Evolutionary conservation across 2,888 invertebrate genomes (phyloP), one percentile per base, ranked within the genome.

Genomic region (Tribolium freemani): DNA sequence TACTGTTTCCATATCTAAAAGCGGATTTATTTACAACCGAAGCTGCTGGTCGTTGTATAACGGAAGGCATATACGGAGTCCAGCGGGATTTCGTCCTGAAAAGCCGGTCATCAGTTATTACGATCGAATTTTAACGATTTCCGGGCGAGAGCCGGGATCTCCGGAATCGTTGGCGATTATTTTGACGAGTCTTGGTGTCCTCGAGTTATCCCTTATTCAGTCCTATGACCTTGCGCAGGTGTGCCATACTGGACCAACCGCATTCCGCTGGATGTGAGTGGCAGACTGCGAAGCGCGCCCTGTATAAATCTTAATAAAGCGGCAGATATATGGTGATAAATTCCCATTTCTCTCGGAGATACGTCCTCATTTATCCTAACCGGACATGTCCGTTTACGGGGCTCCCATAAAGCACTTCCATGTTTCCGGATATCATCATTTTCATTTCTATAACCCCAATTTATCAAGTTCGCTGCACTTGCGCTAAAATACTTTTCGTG

Each of bases 241-340:
- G 81, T 80, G 77, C 80, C 69, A 73, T 79, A 78, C 76, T 77
- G 77, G 77, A 78, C 76, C 76, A 75, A 77, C 80, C 72, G 73
- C 80, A 80, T 81, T 79, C 81, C 79, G 75, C 76, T 58, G 38
- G 64, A 71, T 66, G 57, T 60, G 53, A 58, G 71, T 60, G 67
- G 66, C 60, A 71, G 66, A 64, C 57, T 72, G 77, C 54, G 51
- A 71, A 76, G 79, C 79, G 78, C 81, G 79, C 82, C 82, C 83
- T 82, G 84, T 85, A 87, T 87, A 87, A 87, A 87, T 87, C 87
- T 86, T 87, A 86, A 87, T 87, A 86, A 86, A 86, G 82, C 85
- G 82, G 83, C 84, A 85, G 84, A 86, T 86, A 85, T 85, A 84
- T 84, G 85, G 86, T 84, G 85, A 87, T 87, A 87, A 87, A 87